Conservation (phyloP, 2,888 invertebrate species). For the Eulithis prunata region DNA sequence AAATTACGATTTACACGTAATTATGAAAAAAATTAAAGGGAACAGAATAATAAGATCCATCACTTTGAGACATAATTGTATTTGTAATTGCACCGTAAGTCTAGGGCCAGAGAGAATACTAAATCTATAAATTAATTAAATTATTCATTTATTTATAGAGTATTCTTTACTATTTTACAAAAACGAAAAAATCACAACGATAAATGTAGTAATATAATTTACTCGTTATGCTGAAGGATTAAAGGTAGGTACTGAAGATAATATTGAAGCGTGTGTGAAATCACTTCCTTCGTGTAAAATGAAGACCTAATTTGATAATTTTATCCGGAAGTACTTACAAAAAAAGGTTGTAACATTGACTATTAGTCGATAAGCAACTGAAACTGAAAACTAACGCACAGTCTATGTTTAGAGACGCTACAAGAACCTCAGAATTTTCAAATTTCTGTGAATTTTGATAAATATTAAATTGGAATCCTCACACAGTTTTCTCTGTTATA, state of each 20-base stretch:
- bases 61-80: no score
- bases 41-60: no score
- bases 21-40: no score
- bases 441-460: not conserved
- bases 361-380: constrained; percentile 35
- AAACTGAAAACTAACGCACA: constrained; percentile 33
- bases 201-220: no score
- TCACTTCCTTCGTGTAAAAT: not conserved
- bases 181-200: no score
- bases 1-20: no score
- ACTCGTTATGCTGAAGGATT: no score
- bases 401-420: constrained; percentile 22
- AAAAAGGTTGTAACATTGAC: constrained; percentile 7
- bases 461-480: not conserved
- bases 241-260: not conserved
- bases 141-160: no score
- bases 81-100: no score
- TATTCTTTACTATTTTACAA: no score
- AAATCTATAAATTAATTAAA: no score
- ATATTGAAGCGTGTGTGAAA: not conserved
- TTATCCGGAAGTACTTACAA: constrained; percentile 6
- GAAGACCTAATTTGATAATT: constrained; percentile 10
- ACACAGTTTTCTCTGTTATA: not conserved
- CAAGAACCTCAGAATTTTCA: constrained; percentile 8
- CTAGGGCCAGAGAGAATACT: no score